Evolutionary conservation across 23 tunicate genomes (phyloP).

Genomic region (Styela plicata): DNA sequence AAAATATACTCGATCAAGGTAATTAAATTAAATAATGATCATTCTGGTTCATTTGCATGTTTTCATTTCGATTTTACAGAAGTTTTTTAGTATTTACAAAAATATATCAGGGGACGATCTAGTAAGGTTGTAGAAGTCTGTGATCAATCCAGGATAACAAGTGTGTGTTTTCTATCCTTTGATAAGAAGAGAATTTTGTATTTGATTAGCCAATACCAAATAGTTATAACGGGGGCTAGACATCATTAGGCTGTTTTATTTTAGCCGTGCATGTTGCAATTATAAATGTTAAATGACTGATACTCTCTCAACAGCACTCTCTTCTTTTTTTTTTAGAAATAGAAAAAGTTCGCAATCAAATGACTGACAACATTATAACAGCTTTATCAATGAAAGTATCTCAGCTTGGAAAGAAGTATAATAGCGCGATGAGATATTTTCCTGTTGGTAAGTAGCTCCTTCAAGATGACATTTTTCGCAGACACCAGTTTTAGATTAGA

Average conservation of each 20-base stretch:
- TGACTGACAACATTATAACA: constrained; percentile 17
- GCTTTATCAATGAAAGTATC: constrained; percentile 39
- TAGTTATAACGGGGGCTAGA: no score
- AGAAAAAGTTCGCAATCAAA: constrained; percentile 4
- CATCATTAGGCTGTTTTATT: no score
- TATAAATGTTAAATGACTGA: no score
- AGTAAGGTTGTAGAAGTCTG: background rate
- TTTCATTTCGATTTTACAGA: background rate
- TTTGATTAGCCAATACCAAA: no score
- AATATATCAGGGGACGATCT: background rate
- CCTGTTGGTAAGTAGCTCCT: constrained; percentile 64
- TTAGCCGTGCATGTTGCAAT: no score
- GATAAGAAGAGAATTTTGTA: no score
- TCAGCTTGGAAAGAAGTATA: constrained; percentile 54
- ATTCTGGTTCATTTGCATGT: background rate
- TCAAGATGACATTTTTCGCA: no score
- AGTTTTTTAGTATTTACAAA: no score
- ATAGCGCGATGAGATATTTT: constrained; percentile 54
- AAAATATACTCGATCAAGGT: constrained; percentile 95
- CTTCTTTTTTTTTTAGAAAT: constrained; percentile 38
- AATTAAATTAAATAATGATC: background rate
- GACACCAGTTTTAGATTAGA: no score
- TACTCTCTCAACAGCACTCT: no score
- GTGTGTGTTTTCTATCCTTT: no score
- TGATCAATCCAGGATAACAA: no score